These are phyloP conservation scores for Oasisia sp. DNA, from an alignment of 2,888 invertebrate genomes.

Conservation along the genomic window DNA sequence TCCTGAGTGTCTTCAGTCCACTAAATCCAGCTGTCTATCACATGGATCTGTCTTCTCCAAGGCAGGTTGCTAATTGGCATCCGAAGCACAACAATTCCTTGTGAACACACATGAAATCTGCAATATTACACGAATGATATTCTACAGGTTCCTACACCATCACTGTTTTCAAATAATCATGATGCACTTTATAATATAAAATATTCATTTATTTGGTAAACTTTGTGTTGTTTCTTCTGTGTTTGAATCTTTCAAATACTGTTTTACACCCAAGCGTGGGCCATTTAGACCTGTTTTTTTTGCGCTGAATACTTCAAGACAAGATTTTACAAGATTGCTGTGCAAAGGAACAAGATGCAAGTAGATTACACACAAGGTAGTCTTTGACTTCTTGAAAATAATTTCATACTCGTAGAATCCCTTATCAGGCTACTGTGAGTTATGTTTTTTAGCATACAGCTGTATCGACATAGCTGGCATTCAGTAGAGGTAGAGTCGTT, in stretches of 20 bases:
- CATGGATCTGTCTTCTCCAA: background rate
- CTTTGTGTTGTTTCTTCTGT: background rate
- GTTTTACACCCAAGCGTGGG: background rate
- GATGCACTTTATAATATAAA: background rate
- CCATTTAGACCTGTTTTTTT: background rate
- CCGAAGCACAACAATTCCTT: background rate
- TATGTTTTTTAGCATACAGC: background rate
- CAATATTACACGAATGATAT: background rate
- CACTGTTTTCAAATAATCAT: no score
- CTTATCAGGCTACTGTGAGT: background rate
- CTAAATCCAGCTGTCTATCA: background rate
- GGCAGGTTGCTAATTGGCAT: background rate
- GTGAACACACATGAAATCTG: background rate
- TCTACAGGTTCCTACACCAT: background rate
- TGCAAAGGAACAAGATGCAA: background rate
- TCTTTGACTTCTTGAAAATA: background rate
- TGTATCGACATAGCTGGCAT: background rate
- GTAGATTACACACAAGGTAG: background rate
- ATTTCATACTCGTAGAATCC: background rate
- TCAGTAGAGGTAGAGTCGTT: background rate
- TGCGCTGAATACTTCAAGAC: background rate
- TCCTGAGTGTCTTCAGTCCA: background rate
- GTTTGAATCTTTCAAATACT: background rate
- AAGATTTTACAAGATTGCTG: background rate
- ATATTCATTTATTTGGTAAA: background rate